Evolutionary conservation across 2,797 vertebrate species (phyloP).

Genomic region (Spinus olivaceus): DNA sequence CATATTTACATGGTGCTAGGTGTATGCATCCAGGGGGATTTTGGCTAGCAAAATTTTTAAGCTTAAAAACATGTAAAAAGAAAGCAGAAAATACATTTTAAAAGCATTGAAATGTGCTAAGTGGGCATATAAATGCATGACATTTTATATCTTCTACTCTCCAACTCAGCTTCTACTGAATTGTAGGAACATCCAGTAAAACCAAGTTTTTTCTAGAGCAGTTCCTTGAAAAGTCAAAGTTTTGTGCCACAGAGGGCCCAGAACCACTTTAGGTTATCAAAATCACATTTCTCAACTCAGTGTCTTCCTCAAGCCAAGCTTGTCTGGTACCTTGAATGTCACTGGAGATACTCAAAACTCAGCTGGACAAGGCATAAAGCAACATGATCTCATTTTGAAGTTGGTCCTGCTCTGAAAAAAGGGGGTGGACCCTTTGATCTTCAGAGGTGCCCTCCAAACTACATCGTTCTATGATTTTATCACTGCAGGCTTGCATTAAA

Average conservation of each 20-base stretch:
- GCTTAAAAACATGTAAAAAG: background rate
- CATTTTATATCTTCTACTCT: background rate
- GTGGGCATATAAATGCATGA: background rate
- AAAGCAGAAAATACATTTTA: background rate
- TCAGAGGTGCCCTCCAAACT: background rate
- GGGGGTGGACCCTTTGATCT: fast-evolving
- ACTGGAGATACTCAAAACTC: background rate
- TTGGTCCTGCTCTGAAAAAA: background rate
- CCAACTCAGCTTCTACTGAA: background rate
- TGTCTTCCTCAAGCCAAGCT: background rate
- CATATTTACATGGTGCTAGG: background rate
- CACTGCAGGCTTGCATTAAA: background rate
- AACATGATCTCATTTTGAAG: background rate
- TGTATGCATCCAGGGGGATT: background rate
- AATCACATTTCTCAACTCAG: background rate
- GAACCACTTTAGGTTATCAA: background rate
- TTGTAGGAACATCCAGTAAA: background rate
- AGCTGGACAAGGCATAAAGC: background rate
- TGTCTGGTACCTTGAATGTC: background rate
- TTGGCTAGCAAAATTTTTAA: background rate
- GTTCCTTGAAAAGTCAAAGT: background rate
- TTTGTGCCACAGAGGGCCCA: background rate
- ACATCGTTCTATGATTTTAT: background rate
- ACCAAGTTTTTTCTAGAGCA: background rate
- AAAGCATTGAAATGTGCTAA: background rate